Percentiles rank a stretch among this genome's conserved stretches.
Evolutionary conservation across 2,113 vertebrate species (phyloP).

Genomic region (Limanda limanda): DNA sequence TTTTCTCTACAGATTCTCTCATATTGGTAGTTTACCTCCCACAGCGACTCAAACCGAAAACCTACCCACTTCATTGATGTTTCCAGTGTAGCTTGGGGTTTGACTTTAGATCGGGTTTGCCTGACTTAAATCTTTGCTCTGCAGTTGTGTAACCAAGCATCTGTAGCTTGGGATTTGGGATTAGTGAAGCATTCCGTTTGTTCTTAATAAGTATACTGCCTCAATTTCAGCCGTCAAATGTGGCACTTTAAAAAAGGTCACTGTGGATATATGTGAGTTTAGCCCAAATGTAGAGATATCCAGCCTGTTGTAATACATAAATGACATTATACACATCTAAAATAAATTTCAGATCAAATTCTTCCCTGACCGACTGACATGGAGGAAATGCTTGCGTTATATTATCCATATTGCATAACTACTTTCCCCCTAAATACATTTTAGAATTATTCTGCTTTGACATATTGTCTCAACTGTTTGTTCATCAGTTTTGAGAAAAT

Average conservation of each 20-base stretch:
- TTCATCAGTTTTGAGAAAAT: not conserved
- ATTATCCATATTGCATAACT: not conserved
- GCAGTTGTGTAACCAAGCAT: conserved; percentile 68
- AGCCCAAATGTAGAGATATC: not conserved
- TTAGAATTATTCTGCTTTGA: not conserved
- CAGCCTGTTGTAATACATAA: too few species aligned
- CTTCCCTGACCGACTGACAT: not conserved
- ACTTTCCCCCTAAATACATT: not conserved
- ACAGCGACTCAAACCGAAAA: too few species aligned
- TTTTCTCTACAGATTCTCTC: not conserved
- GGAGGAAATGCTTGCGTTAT: not conserved
- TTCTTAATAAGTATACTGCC: conserved; percentile 36
- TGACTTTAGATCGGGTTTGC: conserved; percentile 24
- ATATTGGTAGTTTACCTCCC: not conserved
- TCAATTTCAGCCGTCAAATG: conserved; percentile 20
- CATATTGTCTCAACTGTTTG: not conserved
- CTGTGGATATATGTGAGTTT: not conserved
- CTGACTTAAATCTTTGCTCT: conserved; percentile 38
- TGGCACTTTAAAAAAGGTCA: not conserved
- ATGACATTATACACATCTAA: too few species aligned
- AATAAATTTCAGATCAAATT: too few species aligned
- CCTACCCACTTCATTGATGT: not conserved
- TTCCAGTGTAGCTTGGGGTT: not conserved
- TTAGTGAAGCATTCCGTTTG: conserved; percentile 62
- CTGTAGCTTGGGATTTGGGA: conserved; percentile 60